Base-by-base conservation (phyloP, 2,113 vertebrate species). In the Notechis scutatus region DNA sequence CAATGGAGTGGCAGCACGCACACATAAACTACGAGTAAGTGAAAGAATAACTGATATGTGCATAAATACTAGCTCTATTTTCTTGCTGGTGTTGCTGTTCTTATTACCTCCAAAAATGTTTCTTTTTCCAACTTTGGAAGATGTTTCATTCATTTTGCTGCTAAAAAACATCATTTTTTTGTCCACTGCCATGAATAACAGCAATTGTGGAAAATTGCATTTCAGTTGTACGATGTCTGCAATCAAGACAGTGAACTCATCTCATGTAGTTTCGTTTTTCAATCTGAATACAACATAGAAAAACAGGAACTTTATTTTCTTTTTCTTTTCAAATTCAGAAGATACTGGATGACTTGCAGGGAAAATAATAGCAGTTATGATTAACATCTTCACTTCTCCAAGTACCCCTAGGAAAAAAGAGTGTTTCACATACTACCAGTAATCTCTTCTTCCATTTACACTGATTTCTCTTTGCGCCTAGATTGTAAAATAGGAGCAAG, bases 1-100 rank as follows among this genome's bases (percentile, higher is more conserved):
- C 96, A 99, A 97, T 0, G 99, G 99, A 10, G 98, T 99, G 57
- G 99, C 99, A 0, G 99, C 99, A 24, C 98, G 98, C 1, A 99
- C 98, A 1, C 98, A 99, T 39, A 98, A 95, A 55, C 98, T 99
- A 81, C 99, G 99, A 96, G 99, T 99, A 96, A 97, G 94, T 92
- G 85, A 74, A 45, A 47, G 7, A 1, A 1, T n/a, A 21, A 3
- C 50, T 39, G 29, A 21, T 52, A 0, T 54, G 85, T 42, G 81
- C 57, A 87, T 18, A 74, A 20, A 50, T 5, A 34, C 0, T 8
- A 42, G 18, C 34, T 55, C 29, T 45, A 21, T 56, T 81, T 81
- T 81, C 23, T 47, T 69, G 18, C 7, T 81, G 47, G 9, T 56
- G 39, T 6, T 89, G 54, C 34, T 90, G n/a, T 86, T 23, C 4